Evolutionary conservation across 2,113 vertebrate genomes (phyloP), one percentile per base, ranked within the genome.

Genomic region (Choloepus hoffmanni): DNA sequence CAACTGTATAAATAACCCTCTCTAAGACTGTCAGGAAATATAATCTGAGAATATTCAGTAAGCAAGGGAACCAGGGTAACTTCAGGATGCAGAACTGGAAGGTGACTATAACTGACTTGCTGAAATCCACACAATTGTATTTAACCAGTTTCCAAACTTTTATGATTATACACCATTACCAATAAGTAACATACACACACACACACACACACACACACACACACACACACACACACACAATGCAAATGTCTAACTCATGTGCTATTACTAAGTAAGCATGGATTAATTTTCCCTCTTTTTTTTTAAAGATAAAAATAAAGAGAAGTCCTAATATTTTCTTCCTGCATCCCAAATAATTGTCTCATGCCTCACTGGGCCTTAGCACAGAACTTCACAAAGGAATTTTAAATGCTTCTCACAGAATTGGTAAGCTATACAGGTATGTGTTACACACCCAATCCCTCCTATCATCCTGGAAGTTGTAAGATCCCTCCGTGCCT

Each of bases 271-370:
- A 36, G 40, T 86, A 92, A 93, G 73, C 23, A 92, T 21, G 45
- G 70, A 36, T 40, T 92, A 58, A 77, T 60, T 93, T 72, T 88
- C 55, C 11, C 5, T 74, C 5, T 43, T 48, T 85, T 86, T 63
- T 78, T n/a, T 15, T 16, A 90, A 93, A 91, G 60, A 82, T 48
- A 87, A 77, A 94, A 87, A 85, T 48, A 83, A 76, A 77, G 12
- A 82, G 11, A 93, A 68, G 7, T 62, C 65, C 24, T 90, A 65
- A 36, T 40, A 48, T 67, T 87, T 95, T 79, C 45, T 91, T 79
- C 33, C 70, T 72, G 48, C 18, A 81, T 65, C 9, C 16, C 73
- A 91, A 94, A 84, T 67, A 50, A 83, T 62, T 62, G 30, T 76
- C 60, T 65, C 21, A 3, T 63, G 19, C 7, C 26, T n/a, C 5